Evolutionary conservation across 2,888 invertebrate genomes (phyloP).

Genomic region (Amitus sp.): DNA sequence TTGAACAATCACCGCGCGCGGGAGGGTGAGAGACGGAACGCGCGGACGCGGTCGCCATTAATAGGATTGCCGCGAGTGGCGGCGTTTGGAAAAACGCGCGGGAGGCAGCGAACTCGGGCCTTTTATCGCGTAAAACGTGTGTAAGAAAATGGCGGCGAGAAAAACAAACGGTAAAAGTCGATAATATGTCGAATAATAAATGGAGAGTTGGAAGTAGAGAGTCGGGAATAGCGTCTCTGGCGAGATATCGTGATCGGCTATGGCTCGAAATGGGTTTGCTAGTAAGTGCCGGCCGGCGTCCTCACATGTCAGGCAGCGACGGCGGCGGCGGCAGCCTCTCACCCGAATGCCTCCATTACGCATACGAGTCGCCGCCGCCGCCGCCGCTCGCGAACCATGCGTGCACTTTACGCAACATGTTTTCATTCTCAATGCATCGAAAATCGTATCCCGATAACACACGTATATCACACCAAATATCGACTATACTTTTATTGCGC

Average conservation of each 20-base stretch:
- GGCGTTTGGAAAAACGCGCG: conserved; percentile 58
- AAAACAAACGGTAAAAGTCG: conserved; percentile 6
- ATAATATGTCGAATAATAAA: conserved; percentile 9
- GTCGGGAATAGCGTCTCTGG: conserved; percentile 54
- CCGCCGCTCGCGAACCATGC: conserved; percentile 4
- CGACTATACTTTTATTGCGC: conserved; percentile 57
- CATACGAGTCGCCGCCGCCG: no score
- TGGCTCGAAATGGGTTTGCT: conserved; percentile 12
- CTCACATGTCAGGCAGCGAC: conserved; percentile 43
- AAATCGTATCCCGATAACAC: conserved; percentile 3
- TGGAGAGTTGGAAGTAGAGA: conserved; percentile 19
- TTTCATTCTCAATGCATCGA: conserved; percentile 2
- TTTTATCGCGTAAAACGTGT: conserved; percentile 44
- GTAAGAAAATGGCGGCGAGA: conserved; percentile 50
- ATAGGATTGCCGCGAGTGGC: conserved; percentile 41
- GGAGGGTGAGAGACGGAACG: conserved; percentile 19
- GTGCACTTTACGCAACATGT: conserved; percentile 22
- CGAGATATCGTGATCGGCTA: conserved; percentile 57
- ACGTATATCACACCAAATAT: conserved; percentile 17
- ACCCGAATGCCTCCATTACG: conserved; percentile 8
- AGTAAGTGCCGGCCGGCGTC: conserved; percentile 62
- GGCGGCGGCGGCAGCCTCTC: no score
- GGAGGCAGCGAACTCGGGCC: conserved; percentile 45
- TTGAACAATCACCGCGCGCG: conserved; percentile 10
- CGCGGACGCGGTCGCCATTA: conserved; percentile 30